Base-by-base conservation (phyloP, 2,888 invertebrate species). In the Elegia similella region DNA sequence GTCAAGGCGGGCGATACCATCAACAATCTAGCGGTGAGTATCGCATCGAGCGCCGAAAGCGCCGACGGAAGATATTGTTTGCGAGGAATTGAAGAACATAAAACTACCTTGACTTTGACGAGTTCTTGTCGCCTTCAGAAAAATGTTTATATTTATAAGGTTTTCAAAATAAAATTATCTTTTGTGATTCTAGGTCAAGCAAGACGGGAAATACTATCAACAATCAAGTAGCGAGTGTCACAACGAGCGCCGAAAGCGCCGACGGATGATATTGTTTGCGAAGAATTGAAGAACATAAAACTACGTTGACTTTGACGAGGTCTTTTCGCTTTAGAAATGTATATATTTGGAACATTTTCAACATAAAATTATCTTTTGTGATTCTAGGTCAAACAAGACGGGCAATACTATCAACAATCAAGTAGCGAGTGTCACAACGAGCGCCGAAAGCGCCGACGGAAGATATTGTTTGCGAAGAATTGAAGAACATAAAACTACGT, bases 201-300 rank as follows among this genome's bases (percentile, higher is more conserved):
- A 16, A 3, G 46, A 6, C 17, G 43, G n/a, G n/a, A n/a, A n/a
- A 44, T 44, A 46, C 46, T 12, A 46, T 46, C 23, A 16, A 46
- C 23, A 29, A 46, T 46, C 1, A 10, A 46, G 10, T n/a, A 23
- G 16, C 44, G 44, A 15, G 44, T 46, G 46, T 46, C 23, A 17
- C 44, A 44, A 23, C 23, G 23, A 5, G 23, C 46, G 6, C 46
- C n/a, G 23, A 23, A 5, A 46, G 29, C n/a, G 7, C 23, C n/a
- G 46, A 46, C 29, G 46, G 46, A 46, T 23, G 46, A 46, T 44
- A 44, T 46, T 46, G 46, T 23, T n/a, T n/a, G n/a, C n/a, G n/a
- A n/a, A n/a, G n/a, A n/a, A n/a, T n/a, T n/a, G n/a, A n/a, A n/a
- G n/a, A n/a, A n/a, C n/a, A n/a, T n/a, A n/a, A n/a, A n/a, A n/a